Conservation (phyloP, 2,113 vertebrate genomes). For the Danionella cerebrum region DNA sequence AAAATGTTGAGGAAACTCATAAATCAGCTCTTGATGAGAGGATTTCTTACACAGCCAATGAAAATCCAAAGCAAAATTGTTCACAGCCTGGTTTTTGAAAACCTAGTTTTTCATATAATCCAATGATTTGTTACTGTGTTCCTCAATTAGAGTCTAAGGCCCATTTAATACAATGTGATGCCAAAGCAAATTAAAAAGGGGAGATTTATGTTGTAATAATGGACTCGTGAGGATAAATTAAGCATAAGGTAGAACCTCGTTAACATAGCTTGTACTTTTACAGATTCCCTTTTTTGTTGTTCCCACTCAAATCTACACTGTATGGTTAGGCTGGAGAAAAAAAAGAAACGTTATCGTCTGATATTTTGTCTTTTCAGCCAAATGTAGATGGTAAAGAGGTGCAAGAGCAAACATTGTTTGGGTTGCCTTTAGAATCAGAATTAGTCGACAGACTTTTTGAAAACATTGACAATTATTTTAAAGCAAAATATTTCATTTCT, state of each 20-base stretch:
- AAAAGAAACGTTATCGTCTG: slow-evolving; percentile 10
- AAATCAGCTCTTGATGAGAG: background rate
- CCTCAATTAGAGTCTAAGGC: background rate
- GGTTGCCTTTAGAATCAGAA: too few relatives aligned
- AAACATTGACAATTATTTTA: too few relatives aligned
- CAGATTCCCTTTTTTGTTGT: background rate
- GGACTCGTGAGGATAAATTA: background rate
- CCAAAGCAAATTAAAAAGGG: background rate
- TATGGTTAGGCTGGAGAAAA: slow-evolving; percentile 23
- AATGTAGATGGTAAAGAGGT: slow-evolving; percentile 13
- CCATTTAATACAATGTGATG: background rate
- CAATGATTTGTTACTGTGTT: background rate
- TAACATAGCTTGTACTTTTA: slow-evolving; percentile 29
- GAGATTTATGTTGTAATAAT: background rate
- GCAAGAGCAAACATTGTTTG: too few relatives aligned
- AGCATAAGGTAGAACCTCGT: slow-evolving; percentile 13
- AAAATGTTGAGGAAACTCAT: background rate
- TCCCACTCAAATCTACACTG: slow-evolving; percentile 24
- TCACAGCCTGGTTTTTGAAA: too few relatives aligned
- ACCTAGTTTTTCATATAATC: too few relatives aligned
- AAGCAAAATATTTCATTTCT: too few relatives aligned
- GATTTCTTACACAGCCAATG: background rate
- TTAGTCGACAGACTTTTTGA: too few relatives aligned
- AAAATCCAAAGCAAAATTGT: too few relatives aligned
- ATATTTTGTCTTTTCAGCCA: slow-evolving; percentile 30